Conservation (phyloP, 2,113 vertebrate species). For the Danionella cerebrum region DNA sequence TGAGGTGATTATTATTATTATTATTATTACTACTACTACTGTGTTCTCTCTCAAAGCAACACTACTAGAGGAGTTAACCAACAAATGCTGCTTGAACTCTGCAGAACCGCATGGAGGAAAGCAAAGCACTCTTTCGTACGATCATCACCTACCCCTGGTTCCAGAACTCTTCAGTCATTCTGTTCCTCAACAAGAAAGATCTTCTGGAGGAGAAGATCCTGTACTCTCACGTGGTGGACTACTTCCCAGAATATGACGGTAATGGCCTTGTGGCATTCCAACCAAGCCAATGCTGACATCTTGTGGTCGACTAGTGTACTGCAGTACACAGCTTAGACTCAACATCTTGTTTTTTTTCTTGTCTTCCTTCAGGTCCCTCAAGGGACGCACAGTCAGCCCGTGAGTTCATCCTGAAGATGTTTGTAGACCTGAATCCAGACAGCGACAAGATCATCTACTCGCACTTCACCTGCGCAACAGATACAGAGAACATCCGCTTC, state of each 20-base stretch:
- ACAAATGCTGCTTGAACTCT: too few species aligned
- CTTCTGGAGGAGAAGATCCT: conserved; percentile 96
- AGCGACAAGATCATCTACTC: conserved; percentile 99
- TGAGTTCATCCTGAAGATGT: conserved; percentile 99
- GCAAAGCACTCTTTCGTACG: conserved; percentile 95
- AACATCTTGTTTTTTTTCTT: neutral
- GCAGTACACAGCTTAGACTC: conserved; percentile 3
- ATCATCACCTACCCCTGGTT: conserved; percentile 99
- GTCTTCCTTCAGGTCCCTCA: conserved; percentile 74
- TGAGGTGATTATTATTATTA: conserved; percentile 65
- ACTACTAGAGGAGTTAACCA: too few species aligned
- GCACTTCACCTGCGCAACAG: conserved; percentile 98
- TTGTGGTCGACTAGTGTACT: conserved; percentile 46
- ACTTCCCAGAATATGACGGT: conserved; percentile 98
- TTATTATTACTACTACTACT: neutral
- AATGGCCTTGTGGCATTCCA: conserved; percentile 43
- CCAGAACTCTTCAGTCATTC: conserved; percentile 97
- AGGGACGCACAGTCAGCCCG: conserved; percentile 92
- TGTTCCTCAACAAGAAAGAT: conserved; percentile 99
- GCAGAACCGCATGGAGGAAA: conserved; percentile 99
- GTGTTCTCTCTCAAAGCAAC: too few species aligned
- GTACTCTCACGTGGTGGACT: conserved; percentile 94
- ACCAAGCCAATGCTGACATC: conserved; percentile 44
- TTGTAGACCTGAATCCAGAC: conserved; percentile 98
- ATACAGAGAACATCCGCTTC: conserved; percentile 99